Evolutionary conservation across 2,797 vertebrate species (phyloP).

Genomic region (Rallus crepitans): DNA sequence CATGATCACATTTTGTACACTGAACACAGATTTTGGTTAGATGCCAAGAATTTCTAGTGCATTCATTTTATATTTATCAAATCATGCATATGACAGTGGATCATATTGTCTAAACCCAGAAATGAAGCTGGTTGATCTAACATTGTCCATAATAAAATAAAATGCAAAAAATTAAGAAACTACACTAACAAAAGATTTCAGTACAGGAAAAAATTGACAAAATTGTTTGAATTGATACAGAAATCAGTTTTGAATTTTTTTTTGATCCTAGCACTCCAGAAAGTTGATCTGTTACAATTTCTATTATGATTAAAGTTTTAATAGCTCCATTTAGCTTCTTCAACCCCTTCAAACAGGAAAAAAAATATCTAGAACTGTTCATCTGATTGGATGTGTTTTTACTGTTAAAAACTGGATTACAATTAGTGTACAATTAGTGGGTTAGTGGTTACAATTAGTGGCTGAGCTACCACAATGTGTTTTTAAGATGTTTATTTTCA

Average conservation of each 20-base stretch:
- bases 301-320: not conserved
- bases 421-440: not conserved
- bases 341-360: not conserved
- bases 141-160: not conserved
- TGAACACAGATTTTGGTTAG: not conserved
- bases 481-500: slow-evolving; percentile 19
- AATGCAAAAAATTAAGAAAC: not conserved
- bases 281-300: not conserved
- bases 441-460: not conserved
- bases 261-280: not conserved
- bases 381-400: not conserved
- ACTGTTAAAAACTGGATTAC: not conserved
- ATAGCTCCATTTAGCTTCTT: not conserved
- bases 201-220: not conserved
- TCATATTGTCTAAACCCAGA: not conserved
- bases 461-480: not conserved
- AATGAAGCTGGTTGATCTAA: not conserved
- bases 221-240: not conserved
- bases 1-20: not conserved
- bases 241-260: not conserved
- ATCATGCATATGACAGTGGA: not conserved
- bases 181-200: not conserved
- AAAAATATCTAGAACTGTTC: not conserved
- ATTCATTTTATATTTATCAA: not conserved
- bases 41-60: not conserved